A percentile compares a stretch with the other conserved stretches of the same genome.
These are phyloP conservation scores for Gambelia wislizenii DNA, from an alignment of 2,797 vertebrate species.

Conservation along the genomic window DNA sequence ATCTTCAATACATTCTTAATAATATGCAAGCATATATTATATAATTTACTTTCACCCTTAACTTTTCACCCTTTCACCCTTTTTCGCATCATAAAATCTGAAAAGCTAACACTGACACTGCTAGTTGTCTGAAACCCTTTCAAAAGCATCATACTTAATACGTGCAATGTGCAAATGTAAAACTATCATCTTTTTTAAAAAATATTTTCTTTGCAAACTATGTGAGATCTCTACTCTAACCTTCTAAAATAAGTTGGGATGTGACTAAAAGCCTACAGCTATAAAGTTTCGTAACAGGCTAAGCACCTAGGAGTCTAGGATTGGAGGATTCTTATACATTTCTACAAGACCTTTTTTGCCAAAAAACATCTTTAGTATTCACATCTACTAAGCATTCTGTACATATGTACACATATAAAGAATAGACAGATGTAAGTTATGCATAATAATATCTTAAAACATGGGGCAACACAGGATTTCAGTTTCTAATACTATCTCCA, in stretches of 20 bases:
- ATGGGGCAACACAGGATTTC: too few relatives aligned
- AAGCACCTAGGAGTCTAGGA: neutral
- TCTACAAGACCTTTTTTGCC: neutral
- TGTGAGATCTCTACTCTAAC: neutral
- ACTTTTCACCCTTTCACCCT: too few relatives aligned
- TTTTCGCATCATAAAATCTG: slow-evolving; percentile 1
- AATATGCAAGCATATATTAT: too few relatives aligned
- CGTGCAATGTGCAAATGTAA: neutral
- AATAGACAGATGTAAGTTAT: neutral
- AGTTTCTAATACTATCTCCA: too few relatives aligned
- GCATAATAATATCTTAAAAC: too few relatives aligned
- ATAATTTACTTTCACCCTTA: too few relatives aligned
- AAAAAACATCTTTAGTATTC: neutral
- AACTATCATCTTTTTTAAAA: neutral
- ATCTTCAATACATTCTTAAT: too few relatives aligned
- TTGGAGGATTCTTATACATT: neutral
- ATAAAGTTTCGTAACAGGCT: neutral
- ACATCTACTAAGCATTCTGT: neutral
- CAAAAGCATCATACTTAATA: neutral
- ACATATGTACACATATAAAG: neutral
- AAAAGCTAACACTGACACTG: neutral
- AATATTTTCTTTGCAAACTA: neutral
- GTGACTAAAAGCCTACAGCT: neutral
- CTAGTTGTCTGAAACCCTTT: neutral
- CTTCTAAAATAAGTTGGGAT: neutral